Conservation (phyloP, 2,113 vertebrate species). For the Neomonachus schauinslandi region DNA sequence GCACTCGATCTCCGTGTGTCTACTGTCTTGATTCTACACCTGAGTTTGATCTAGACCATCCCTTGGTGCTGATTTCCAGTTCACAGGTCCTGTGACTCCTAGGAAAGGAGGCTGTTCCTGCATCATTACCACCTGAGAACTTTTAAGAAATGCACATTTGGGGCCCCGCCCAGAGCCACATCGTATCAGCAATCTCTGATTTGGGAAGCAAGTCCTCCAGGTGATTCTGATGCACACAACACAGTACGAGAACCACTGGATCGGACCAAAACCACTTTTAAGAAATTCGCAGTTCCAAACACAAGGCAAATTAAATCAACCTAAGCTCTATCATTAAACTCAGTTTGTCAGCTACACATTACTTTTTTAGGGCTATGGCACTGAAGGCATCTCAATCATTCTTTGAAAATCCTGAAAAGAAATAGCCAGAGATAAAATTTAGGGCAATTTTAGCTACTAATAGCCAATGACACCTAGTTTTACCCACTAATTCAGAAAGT, state of each 20-base stretch:
- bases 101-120: conserved; percentile 7
- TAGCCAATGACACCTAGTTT: background rate
- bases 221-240: background rate
- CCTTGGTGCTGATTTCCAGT: background rate
- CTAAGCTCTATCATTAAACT: background rate
- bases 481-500: background rate
- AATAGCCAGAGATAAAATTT: background rate
- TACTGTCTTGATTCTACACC: background rate
- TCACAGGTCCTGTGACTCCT: background rate
- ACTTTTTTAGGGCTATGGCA: background rate
- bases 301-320: background rate
- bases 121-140: background rate
- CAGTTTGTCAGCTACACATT: background rate
- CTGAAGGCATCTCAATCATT: background rate
- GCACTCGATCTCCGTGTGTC: background rate
- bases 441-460: background rate
- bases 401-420: conserved; percentile 28
- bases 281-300: conserved; percentile 35
- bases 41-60: background rate
- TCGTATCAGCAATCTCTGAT: background rate
- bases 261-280: conserved; percentile 38
- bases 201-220: background rate
- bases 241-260: background rate
- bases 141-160: background rate
- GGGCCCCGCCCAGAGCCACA: no score